Conservation (phyloP, 2,888 invertebrate species). For the Gari tellinella region DNA sequence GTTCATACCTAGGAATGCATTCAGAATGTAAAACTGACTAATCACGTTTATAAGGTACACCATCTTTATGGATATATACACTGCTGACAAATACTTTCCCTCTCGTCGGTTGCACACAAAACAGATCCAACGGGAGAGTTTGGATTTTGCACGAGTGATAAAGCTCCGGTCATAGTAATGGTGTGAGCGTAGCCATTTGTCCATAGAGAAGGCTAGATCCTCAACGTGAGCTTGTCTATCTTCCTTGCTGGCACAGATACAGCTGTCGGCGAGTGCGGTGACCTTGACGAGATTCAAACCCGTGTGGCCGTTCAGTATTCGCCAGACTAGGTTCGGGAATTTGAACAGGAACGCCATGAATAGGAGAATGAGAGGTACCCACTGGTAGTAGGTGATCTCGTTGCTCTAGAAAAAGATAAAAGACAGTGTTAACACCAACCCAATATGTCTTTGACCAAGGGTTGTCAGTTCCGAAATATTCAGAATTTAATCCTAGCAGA, state of each 20-base stretch:
- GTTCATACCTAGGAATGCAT: slow-evolving; percentile 64
- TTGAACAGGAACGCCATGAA: slow-evolving; percentile 70
- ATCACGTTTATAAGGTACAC: slow-evolving; percentile 65
- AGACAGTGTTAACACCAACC: neutral
- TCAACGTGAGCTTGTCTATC: slow-evolving; percentile 49
- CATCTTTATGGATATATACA: slow-evolving; percentile 64
- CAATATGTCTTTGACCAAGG: too few relatives aligned
- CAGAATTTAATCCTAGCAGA: too few relatives aligned
- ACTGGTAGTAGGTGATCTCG: slow-evolving; percentile 75
- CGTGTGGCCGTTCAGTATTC: slow-evolving; percentile 58
- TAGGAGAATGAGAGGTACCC: slow-evolving; percentile 75
- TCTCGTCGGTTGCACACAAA: slow-evolving; percentile 63
- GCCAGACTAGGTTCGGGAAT: slow-evolving; percentile 66
- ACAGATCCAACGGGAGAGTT: slow-evolving; percentile 53
- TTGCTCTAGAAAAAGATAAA: slow-evolving; percentile 41
- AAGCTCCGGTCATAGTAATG: slow-evolving; percentile 60
- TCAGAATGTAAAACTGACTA: slow-evolving; percentile 65
- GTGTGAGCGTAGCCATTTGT: slow-evolving; percentile 64
- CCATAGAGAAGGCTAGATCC: slow-evolving; percentile 60
- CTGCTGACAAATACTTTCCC: slow-evolving; percentile 65
- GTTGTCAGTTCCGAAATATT: too few relatives aligned
- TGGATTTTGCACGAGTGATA: slow-evolving; percentile 52
- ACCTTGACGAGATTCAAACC: slow-evolving; percentile 63
- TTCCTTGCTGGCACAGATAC: slow-evolving; percentile 31
- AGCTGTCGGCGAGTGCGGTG: slow-evolving; percentile 41